Base-by-base conservation (phyloP, 1,140 invertebrate genomes). In the Muscidifurax raptorellus region DNA sequence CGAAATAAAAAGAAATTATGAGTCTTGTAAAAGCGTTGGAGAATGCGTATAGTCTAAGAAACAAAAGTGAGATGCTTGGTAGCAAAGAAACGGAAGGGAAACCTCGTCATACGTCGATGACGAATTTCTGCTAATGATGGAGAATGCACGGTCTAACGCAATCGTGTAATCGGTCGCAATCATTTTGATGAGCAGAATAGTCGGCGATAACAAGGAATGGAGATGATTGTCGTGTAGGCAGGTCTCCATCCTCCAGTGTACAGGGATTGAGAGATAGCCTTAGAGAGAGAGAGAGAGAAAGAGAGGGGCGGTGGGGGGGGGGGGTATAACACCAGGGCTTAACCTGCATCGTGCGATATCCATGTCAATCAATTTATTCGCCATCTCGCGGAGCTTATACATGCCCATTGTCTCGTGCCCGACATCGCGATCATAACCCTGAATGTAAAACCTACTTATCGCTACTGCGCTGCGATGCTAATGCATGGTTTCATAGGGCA, bases 191-290 rank as follows among this genome's bases (percentile, higher is more conserved):
- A 92, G 89, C 90, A 88, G 88, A 90, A 92, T 91, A 87, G 90
- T 90, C 89, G 86, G 85, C 89, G 90, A 90, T 91, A 88, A 91
- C 86, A 86, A 88, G 83, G 88, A 92, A 78, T 67, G 82, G 87
- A 90, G 90, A 92, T 92, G 91, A 93, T 93, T 92, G 88, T 90
- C 85, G 90, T 90, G 92, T 92, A 91, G 92, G 92, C 86, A 88
- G 92, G n/a, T 83, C 80, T 86, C 87, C 87, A 88, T 83, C 28
- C 44, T 78, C 9, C 27, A 12, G 18, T 59, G 18, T 27, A 69
- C 25, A 69, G 67, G 28, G 67, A 69, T 59, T 59, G 52, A 22
- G 10, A 64, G 22, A 64, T 18, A 64, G 59, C 18, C 10, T 13
- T n/a, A 69, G 67, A 69, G 67, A 69, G 67, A 69, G 67, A 76